Percentiles rank a stretch among this genome's conserved stretches.
These are phyloP conservation scores for Diphyllodes magnificus DNA, from an alignment of 2,113 vertebrate genomes.

Conservation along the genomic window DNA sequence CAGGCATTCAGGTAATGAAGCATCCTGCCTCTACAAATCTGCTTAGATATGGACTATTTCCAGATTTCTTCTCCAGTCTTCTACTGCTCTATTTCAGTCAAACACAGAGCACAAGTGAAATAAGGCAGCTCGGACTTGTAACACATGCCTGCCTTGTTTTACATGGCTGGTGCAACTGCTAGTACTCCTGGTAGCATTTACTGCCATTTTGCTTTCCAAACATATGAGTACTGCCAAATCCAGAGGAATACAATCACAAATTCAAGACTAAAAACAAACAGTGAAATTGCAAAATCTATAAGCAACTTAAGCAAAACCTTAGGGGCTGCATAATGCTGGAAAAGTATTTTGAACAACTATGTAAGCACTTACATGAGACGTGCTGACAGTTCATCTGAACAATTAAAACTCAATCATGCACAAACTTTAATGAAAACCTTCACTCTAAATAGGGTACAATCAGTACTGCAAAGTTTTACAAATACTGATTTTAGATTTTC, in stretches of 20 bases:
- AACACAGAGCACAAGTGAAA: not conserved
- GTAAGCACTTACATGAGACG: not conserved
- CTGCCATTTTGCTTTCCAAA: not conserved
- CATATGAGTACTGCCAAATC: not conserved
- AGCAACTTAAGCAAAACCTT: not conserved
- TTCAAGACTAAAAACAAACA: not conserved
- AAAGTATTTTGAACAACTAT: not conserved
- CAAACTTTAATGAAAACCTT: not conserved
- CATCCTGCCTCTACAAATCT: not conserved
- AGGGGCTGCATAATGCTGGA: not conserved
- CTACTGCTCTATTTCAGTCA: not conserved
- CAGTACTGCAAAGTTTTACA: not conserved
- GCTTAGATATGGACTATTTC: not conserved
- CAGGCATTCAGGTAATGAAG: not conserved
- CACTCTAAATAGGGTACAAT: not conserved
- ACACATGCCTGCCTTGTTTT: not conserved
- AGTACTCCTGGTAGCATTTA: not conserved
- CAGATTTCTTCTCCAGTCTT: not conserved
- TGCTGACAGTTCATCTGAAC: not conserved
- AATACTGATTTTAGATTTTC: not conserved
- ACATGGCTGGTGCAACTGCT: not conserved
- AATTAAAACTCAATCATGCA: not conserved
- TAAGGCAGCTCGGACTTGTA: not conserved
- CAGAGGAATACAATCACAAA: not conserved
- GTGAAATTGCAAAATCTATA: constrained; percentile 12